Evolutionary conservation across 2,888 invertebrate genomes (phyloP), one percentile per base, ranked within the genome.

Genomic region (Hypomecis atomaria): DNA sequence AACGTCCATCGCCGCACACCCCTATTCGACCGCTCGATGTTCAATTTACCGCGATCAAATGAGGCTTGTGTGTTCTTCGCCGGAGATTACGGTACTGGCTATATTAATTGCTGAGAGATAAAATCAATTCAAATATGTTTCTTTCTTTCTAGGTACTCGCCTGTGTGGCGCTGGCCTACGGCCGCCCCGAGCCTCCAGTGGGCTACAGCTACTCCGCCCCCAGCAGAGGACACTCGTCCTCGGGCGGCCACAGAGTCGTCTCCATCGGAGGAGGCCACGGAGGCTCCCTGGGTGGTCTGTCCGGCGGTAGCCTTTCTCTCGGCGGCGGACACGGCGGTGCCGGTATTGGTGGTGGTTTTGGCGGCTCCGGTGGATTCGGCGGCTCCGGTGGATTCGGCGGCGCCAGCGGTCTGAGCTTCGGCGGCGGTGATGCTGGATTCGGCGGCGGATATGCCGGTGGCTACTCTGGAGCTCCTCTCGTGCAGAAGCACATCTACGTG

Each of bases 401-500:
- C 34, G 72, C 81, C 48, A 72, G 76, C 54, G 83, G 87, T 55
- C 76, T 86, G 43, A 80, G 85, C 64, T 80, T 87, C 66, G 82
- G 86, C 66, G 82, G 86, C 6, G 88, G 88, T 58, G 89, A 88
- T 59, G 76, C 86, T 42, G 90, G 89, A 44, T 86, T 88, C 73
- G 82, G 84, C 11, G 90, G 92, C 44, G 90, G 92, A 62, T 87
- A 84, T 65, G 87, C 87, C 23, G 90, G 92, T 54, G 92, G 93
- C 23, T 90, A 85, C 75, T 89, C 90, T 48, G 92, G 93, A 47
- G 94, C 94, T 73, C 94, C 95, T 75, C 92, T 96, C 48, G 95
- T 97, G 71, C 96, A 96, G 84, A 97, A 97, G 82, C 97, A 96
- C 94, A 97, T 96, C 87, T 97, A 97, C 94, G 97, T 97, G 5